A percentile compares a stretch with the other conserved stretches of the same genome.
phyloP scores from a whole-genome alignment of 2,888 invertebrate genomes.

The Caenorhabditis macrosperma region DNA sequence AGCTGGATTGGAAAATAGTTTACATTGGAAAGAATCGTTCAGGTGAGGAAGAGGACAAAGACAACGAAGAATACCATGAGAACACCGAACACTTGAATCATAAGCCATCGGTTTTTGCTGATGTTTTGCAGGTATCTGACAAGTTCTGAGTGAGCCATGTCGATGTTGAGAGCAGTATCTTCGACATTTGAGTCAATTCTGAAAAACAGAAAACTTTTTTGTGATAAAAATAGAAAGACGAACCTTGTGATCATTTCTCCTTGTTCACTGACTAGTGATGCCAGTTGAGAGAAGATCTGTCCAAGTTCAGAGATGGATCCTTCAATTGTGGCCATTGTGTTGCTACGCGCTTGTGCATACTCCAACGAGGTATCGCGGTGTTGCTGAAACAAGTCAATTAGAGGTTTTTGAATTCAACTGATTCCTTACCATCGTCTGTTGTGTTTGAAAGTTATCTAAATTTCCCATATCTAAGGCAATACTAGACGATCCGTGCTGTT shows the following conservation, averaged over 20 bases:
- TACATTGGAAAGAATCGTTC: conserved; percentile 79
- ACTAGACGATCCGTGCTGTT: conserved; percentile 83
- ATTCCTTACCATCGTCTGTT: conserved; percentile 56
- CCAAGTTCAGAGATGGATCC: conserved; percentile 98
- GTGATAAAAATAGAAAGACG: not conserved
- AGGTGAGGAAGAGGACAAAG: conserved; percentile 96
- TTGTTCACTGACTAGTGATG: conserved; percentile 94
- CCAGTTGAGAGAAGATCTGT: conserved; percentile 88
- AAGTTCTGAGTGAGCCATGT: conserved; percentile 96
- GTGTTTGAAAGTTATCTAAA: conserved; percentile 73
- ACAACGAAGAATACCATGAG: conserved; percentile 99
- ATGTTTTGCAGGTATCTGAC: conserved; percentile 96
- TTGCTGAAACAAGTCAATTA: conserved; percentile 14
- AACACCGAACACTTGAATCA: conserved; percentile 99
- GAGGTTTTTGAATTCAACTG: not conserved
- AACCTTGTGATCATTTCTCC: conserved; percentile 88
- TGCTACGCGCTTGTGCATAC: conserved; percentile 88
- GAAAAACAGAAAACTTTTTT: conserved; percentile 63
- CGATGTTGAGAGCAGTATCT: conserved; percentile 95
- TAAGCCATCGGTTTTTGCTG: conserved; percentile 96
- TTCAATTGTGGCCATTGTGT: conserved; percentile 99
- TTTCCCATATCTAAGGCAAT: conserved; percentile 91
- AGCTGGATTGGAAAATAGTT: not conserved
- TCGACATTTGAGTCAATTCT: conserved; percentile 97
- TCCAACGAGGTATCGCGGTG: conserved; percentile 46